Percentiles rank a stretch among this genome's conserved stretches.
Conservation (phyloP, 2,113 vertebrate species). For the Nerophis ophidion region DNA sequence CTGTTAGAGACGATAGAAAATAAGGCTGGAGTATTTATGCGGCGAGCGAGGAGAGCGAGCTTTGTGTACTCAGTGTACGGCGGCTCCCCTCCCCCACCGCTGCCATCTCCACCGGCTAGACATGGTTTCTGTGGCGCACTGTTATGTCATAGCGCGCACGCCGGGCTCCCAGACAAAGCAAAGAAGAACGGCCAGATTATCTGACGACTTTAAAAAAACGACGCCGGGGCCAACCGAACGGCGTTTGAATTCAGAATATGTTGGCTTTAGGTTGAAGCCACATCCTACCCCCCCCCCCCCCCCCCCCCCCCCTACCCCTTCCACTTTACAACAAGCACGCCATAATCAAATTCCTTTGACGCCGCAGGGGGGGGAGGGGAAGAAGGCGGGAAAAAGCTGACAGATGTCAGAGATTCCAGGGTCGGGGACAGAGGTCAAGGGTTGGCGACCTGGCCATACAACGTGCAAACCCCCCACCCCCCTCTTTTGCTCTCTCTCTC, state of each 20-base stretch:
- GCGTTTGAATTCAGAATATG: neutral
- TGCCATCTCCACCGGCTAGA: conserved; percentile 31
- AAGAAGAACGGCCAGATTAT: conserved; percentile 7
- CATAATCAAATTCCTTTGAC: conserved; percentile 44
- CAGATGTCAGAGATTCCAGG: conserved; percentile 67
- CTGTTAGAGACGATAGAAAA: conserved; percentile 22
- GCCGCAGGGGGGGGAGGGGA: conserved; percentile 11
- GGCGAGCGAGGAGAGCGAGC: conserved; percentile 27
- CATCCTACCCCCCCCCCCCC: conserved; percentile 27
- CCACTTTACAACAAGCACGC: neutral
- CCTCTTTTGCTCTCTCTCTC: conserved; percentile 34
- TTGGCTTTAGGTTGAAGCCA: conserved; percentile 12
- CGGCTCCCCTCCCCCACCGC: conserved; percentile 46
- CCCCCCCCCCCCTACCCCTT: conserved; percentile 5
- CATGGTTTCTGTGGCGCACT: conserved; percentile 49
- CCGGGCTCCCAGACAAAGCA: conserved; percentile 53
- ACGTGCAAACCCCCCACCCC: conserved; percentile 22
- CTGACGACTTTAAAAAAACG: neutral
- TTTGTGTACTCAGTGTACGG: conserved; percentile 54
- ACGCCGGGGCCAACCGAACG: conserved; percentile 3
- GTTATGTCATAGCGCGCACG: conserved; percentile 66
- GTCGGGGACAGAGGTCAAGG: conserved; percentile 62
- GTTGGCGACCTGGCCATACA: conserved; percentile 60
- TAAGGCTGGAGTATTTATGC: conserved; percentile 6
- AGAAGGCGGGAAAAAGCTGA: conserved; percentile 54